These are phyloP conservation scores for Azorinus chamasolen DNA, from an alignment of 2,888 invertebrate genomes.

Conservation along the genomic window DNA sequence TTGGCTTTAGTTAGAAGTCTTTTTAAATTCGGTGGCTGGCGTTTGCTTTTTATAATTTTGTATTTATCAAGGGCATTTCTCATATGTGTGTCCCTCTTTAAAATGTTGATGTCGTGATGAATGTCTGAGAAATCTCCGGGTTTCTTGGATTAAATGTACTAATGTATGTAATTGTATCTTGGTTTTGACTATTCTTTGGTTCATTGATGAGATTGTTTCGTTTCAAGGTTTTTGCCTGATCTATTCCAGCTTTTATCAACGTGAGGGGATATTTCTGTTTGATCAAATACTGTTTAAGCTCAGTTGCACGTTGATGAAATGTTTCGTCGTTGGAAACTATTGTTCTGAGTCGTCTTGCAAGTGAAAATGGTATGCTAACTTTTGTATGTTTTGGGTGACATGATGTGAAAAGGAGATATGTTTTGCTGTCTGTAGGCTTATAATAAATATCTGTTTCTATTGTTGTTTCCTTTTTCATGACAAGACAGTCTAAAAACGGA, in stretches of 20 bases:
- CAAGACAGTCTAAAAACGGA: constrained; percentile 4
- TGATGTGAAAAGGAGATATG: background rate
- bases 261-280: constrained; percentile 4
- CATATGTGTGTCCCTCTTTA: constrained; percentile 2
- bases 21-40: constrained; percentile 12
- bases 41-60: constrained; percentile 6
- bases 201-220: too few relatives aligned
- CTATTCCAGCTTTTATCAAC: background rate
- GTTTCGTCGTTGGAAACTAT: constrained; percentile 6
- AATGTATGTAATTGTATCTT: background rate
- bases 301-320: too few relatives aligned
- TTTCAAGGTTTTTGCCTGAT: too few relatives aligned
- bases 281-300: too few relatives aligned
- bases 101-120: background rate
- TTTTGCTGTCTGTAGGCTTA: constrained; percentile 7
- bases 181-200: too few relatives aligned
- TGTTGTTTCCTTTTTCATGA: too few relatives aligned
- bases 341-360: constrained; percentile 14
- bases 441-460: constrained; percentile 3
- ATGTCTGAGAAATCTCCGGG: background rate
- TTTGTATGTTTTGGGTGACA: constrained; percentile 16
- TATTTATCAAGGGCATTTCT: background rate
- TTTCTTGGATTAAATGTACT: constrained; percentile 5
- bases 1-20: too few relatives aligned
- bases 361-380: constrained; percentile 13